Evolutionary conservation across 2,888 invertebrate genomes (phyloP).

Genomic region (Yponomeuta plumbellus): DNA sequence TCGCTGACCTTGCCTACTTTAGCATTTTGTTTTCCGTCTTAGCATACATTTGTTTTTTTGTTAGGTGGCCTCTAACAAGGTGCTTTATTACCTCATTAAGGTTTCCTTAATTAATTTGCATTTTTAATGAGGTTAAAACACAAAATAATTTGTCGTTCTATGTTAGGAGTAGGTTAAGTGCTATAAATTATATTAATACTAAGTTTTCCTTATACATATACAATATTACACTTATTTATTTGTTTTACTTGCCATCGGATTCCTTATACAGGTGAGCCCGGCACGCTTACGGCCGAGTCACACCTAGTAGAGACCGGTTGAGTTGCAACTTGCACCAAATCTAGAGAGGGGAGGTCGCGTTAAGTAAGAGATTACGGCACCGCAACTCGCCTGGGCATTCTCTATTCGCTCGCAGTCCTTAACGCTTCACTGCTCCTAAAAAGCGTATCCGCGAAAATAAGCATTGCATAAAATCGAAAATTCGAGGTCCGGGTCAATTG

Average conservation of each 20-base stretch:
- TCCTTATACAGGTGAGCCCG: not conserved
- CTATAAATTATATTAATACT: too few relatives aligned
- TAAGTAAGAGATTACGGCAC: conserved; percentile 73
- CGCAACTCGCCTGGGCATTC: conserved; percentile 49
- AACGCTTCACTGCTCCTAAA: conserved; percentile 45
- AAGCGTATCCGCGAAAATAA: conserved; percentile 31
- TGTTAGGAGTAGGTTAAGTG: not conserved
- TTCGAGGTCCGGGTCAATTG: conserved; percentile 52
- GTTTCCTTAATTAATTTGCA: not conserved
- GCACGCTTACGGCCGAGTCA: not conserved
- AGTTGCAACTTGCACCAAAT: conserved; percentile 11
- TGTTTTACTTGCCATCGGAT: too few relatives aligned
- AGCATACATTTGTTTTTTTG: not conserved
- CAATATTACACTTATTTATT: too few relatives aligned
- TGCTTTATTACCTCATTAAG: not conserved
- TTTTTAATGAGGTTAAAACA: not conserved
- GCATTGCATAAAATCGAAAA: conserved; percentile 37
- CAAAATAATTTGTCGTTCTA: not conserved
- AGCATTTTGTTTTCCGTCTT: not conserved
- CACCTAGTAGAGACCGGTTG: conserved; percentile 5
- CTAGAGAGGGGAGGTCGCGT: conserved; percentile 40
- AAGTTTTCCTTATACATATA: too few relatives aligned
- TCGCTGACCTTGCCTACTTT: not conserved
- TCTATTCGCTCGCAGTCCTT: conserved; percentile 45
- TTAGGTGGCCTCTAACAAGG: not conserved